These are phyloP conservation scores for Dilophus febrilis DNA, from an alignment of 2,888 invertebrate genomes.

Conservation along the genomic window DNA sequence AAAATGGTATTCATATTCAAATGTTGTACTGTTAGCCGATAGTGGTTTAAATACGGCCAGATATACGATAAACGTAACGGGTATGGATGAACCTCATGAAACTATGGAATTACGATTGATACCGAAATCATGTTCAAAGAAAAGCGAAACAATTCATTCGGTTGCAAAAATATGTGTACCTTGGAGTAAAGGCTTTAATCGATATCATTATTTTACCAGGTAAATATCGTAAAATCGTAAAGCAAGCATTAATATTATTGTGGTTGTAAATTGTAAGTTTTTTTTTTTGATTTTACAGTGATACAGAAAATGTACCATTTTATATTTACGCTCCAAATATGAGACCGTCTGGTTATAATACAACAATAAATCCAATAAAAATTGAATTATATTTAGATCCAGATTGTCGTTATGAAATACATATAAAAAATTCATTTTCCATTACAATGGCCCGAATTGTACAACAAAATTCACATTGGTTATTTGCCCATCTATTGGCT, in stretches of 20 bases:
- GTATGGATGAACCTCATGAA: slow-evolving; percentile 39
- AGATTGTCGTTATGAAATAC: slow-evolving; percentile 45
- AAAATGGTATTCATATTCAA: slow-evolving; percentile 28
- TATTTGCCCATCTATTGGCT: slow-evolving; percentile 48
- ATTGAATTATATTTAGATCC: slow-evolving; percentile 51
- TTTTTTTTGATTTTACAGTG: slow-evolving; percentile 7
- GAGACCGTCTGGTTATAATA: slow-evolving; percentile 31
- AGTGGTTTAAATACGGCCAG: slow-evolving; percentile 39
- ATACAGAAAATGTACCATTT: slow-evolving; percentile 32
- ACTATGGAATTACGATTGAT: slow-evolving; percentile 41
- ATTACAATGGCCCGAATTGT: slow-evolving; percentile 44
- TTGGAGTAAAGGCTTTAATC: slow-evolving; percentile 45
- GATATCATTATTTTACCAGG: slow-evolving; percentile 40
- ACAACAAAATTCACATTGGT: slow-evolving; percentile 43
- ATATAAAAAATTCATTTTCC: slow-evolving; percentile 34
- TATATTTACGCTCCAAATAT: slow-evolving; percentile 38
- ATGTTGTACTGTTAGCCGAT: slow-evolving; percentile 30
- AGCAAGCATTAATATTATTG: too few relatives aligned
- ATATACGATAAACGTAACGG: slow-evolving; percentile 41
- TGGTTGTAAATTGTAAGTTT: too few relatives aligned
- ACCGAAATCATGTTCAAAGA: slow-evolving; percentile 31
- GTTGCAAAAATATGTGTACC: slow-evolving; percentile 44
- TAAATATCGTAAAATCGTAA: slow-evolving; percentile 36
- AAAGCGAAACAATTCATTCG: slow-evolving; percentile 37
- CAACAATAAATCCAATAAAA: slow-evolving; percentile 29